These are phyloP conservation scores for Zaprionus africanus DNA, from an alignment of 1,140 invertebrate species.

Conservation along the genomic window DNA sequence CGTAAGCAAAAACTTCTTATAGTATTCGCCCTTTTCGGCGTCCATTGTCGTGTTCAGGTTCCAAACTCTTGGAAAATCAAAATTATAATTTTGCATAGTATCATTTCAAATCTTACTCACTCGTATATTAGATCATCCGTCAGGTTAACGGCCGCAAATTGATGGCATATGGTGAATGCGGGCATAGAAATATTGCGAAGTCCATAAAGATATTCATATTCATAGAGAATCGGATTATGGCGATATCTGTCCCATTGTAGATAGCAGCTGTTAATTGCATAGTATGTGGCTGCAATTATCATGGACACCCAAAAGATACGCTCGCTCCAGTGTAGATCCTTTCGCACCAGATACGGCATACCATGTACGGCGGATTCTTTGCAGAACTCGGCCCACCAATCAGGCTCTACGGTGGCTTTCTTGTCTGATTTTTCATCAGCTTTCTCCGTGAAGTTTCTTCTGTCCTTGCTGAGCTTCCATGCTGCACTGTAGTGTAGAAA, in stretches of 20 bases:
- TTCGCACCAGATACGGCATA: slow-evolving; percentile 64
- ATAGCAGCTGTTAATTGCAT: slow-evolving; percentile 61
- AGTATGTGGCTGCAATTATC: slow-evolving; percentile 56
- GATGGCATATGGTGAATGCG: slow-evolving; percentile 66
- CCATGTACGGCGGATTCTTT: slow-evolving; percentile 68
- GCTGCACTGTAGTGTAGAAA: not conserved
- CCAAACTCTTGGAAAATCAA: slow-evolving; percentile 36
- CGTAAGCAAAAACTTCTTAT: slow-evolving; percentile 50
- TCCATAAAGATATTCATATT: slow-evolving; percentile 67
- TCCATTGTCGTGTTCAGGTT: slow-evolving; percentile 16
- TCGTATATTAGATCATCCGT: slow-evolving; percentile 47
- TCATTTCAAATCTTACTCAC: slow-evolving; percentile 37
- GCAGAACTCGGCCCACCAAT: slow-evolving; percentile 56
- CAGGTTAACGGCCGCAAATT: slow-evolving; percentile 38
- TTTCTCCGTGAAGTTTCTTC: not conserved
- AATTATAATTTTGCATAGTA: slow-evolving; percentile 8
- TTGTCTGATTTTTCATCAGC: not conserved
- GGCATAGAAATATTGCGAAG: slow-evolving; percentile 66
- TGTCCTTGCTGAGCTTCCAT: slow-evolving; percentile 8
- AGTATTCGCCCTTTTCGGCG: slow-evolving; percentile 30
- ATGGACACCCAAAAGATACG: slow-evolving; percentile 65
- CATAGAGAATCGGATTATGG: slow-evolving; percentile 74
- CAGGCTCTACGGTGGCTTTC: not conserved
- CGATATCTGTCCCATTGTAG: slow-evolving; percentile 71
- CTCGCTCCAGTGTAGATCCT: slow-evolving; percentile 69